These are phyloP conservation scores for Acrocephalus kingi DNA, from an alignment of 2,113 vertebrate species.

Conservation along the genomic window DNA sequence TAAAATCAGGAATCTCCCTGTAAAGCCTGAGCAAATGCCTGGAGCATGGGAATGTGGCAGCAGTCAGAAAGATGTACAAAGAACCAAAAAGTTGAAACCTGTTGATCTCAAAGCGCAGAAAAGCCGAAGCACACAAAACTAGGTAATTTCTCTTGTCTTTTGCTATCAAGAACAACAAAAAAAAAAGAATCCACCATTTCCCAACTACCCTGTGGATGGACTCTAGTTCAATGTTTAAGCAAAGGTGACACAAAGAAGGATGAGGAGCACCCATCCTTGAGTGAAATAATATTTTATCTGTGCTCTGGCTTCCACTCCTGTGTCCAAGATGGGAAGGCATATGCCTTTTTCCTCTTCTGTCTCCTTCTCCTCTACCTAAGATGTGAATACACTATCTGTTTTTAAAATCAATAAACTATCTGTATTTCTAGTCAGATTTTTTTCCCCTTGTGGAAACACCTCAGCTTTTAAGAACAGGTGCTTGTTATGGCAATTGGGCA, in stretches of 20 bases:
- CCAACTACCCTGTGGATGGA: background rate
- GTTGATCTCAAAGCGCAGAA: background rate
- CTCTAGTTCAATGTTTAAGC: background rate
- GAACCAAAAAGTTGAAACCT: background rate
- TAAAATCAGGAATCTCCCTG: background rate
- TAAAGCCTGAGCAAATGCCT: background rate
- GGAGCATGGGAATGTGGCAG: background rate
- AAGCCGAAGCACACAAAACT: background rate
- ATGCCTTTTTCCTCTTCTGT: background rate
- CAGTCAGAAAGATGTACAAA: background rate
- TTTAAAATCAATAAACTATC: background rate
- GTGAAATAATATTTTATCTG: background rate
- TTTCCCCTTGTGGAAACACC: background rate
- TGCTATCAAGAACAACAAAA: background rate
- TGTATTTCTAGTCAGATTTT: background rate
- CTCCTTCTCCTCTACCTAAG: background rate
- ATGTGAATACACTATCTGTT: background rate
- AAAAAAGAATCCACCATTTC: background rate
- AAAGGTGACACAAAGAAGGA: background rate
- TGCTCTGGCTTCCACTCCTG: background rate
- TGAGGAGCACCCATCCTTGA: background rate
- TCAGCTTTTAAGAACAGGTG: background rate
- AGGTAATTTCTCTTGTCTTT: background rate
- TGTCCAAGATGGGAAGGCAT: background rate
- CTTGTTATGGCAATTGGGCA: background rate